phyloP scores from a whole-genome alignment of 1,140 invertebrate species.

The Zaprionus tsacasi region DNA sequence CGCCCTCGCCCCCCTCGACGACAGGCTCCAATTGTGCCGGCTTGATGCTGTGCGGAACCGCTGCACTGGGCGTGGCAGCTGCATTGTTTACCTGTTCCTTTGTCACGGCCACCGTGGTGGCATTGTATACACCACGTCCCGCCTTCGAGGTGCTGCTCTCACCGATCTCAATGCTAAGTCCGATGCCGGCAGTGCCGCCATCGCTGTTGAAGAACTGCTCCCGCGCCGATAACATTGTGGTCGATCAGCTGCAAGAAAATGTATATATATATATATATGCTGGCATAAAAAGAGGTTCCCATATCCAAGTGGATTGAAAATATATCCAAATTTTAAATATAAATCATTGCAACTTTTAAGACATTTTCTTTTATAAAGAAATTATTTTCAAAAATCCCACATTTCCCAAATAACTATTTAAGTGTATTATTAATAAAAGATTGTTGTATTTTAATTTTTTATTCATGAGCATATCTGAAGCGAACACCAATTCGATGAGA shows the following conservation, averaged over 20 bases:
- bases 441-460: too few relatives aligned
- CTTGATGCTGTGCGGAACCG: slow-evolving; percentile 17
- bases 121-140: slow-evolving; percentile 65
- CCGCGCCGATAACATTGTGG: slow-evolving; percentile 67
- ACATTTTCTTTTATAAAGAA: too few relatives aligned
- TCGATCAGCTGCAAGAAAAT: slow-evolving; percentile 42
- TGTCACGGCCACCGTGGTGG: slow-evolving; percentile 74
- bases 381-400: too few relatives aligned
- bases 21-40: slow-evolving; percentile 54
- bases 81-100: slow-evolving; percentile 40
- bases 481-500: too few relatives aligned
- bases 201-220: slow-evolving; percentile 72
- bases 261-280: too few relatives aligned
- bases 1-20: slow-evolving; percentile 33
- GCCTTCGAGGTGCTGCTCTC: slow-evolving; percentile 40
- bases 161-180: slow-evolving; percentile 67
- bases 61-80: slow-evolving; percentile 18
- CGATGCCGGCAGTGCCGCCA: slow-evolving; percentile 60
- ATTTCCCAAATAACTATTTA: too few relatives aligned
- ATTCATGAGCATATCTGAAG: too few relatives aligned
- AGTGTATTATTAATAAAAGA: too few relatives aligned
- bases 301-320: too few relatives aligned
- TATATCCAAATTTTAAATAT: too few relatives aligned
- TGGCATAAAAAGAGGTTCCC: too few relatives aligned
- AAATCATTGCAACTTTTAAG: too few relatives aligned